Evolutionary conservation across 1,140 invertebrate genomes (phyloP).

Genomic region (Vanessa tameamea): DNA sequence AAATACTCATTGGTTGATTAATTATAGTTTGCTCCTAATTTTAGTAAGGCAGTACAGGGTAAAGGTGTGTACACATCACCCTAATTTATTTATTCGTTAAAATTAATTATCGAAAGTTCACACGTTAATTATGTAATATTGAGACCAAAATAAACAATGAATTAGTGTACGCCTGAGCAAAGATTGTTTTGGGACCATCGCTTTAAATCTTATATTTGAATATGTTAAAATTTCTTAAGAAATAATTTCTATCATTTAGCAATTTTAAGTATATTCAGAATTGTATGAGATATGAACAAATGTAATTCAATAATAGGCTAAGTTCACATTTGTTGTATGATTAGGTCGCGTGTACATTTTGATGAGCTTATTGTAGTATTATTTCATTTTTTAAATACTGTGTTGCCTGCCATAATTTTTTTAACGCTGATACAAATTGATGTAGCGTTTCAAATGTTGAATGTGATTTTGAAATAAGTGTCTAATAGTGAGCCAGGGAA

Average conservation of each 20-base stretch:
- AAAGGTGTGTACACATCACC: slow-evolving; percentile 27
- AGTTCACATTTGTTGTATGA: slow-evolving; percentile 6
- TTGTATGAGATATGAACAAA: slow-evolving; percentile 5
- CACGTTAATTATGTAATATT: slow-evolving; percentile 11
- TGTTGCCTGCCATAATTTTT: slow-evolving; percentile 65
- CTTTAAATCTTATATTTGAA: slow-evolving; percentile 13
- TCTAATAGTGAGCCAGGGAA: slow-evolving; percentile 58
- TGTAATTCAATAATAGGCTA: slow-evolving; percentile 9
- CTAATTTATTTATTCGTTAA: slow-evolving; percentile 18
- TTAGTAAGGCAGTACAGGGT: slow-evolving; percentile 36
- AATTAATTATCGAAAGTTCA: background rate
- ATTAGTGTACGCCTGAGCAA: slow-evolving; percentile 31
- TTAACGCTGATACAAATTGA: slow-evolving; percentile 55
- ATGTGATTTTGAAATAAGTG: slow-evolving; percentile 74
- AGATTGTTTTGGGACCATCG: slow-evolving; percentile 26
- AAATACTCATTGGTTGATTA: slow-evolving; percentile 60
- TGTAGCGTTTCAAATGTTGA: slow-evolving; percentile 62
- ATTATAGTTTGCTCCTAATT: slow-evolving; percentile 37
- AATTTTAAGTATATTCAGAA: slow-evolving; percentile 5
- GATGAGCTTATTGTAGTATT: slow-evolving; percentile 44
- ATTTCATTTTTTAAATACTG: slow-evolving; percentile 39
- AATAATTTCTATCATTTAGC: slow-evolving; percentile 13
- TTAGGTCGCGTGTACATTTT: slow-evolving; percentile 24
- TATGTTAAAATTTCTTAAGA: slow-evolving; percentile 14
- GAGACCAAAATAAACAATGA: slow-evolving; percentile 46